These are phyloP conservation scores for Orchestia grillus DNA, from an alignment of 1,140 invertebrate genomes.

Conservation along the genomic window DNA sequence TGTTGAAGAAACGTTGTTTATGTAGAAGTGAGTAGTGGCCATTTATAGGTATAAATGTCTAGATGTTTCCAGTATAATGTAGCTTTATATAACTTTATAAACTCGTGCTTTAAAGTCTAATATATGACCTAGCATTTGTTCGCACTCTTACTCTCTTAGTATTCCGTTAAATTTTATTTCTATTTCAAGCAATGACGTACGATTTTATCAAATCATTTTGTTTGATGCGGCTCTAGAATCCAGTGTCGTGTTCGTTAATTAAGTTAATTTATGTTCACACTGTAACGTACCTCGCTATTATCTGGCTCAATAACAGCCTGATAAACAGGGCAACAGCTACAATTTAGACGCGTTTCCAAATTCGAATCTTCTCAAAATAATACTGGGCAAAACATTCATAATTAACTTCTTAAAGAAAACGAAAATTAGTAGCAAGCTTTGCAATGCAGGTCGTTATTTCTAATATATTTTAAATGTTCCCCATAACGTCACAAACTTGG, in stretches of 20 bases:
- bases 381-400: no score
- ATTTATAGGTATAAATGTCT: background rate
- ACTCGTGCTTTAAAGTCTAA: background rate
- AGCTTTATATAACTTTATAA: constrained; percentile 29
- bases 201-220: background rate
- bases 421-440: no score
- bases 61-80: background rate
- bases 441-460: no score
- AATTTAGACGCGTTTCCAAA: no score
- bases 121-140: background rate
- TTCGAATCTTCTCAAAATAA: no score
- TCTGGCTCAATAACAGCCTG: no score
- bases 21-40: background rate
- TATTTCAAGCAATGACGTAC: background rate
- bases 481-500: no score
- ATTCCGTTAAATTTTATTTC: background rate
- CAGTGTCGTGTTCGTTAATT: background rate
- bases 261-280: background rate
- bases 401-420: no score
- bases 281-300: no score
- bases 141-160: background rate
- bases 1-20: background rate
- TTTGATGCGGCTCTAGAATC: background rate
- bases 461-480: no score
- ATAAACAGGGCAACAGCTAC: no score